Percentiles rank a stretch among this genome's conserved stretches.
Evolutionary conservation across 2,113 vertebrate genomes (phyloP).

Genomic region (Desmodus rotundus): DNA sequence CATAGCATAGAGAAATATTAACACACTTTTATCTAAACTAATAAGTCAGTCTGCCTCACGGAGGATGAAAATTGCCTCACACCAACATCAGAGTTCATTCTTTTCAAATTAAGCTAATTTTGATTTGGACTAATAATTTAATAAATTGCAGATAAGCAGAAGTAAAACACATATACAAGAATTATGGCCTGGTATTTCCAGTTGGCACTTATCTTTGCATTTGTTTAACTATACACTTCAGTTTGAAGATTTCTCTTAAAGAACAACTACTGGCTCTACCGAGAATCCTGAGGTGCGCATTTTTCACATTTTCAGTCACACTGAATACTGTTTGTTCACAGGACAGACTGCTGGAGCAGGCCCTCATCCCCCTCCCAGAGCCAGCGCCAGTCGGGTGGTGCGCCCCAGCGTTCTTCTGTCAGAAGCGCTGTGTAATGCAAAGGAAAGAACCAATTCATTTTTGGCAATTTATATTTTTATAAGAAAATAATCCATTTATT

Average conservation of each 20-base stretch:
- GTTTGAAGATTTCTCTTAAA: background rate
- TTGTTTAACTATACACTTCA: background rate
- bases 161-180: background rate
- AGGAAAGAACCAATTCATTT: background rate
- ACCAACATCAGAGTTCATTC: background rate
- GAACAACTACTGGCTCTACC: background rate
- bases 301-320: background rate
- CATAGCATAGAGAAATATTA: background rate
- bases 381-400: background rate
- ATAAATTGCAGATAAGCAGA: background rate
- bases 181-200: background rate
- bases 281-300: background rate
- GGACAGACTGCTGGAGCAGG: background rate
- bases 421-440: background rate
- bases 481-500: background rate
- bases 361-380: background rate
- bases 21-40: background rate
- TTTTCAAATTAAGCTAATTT: background rate
- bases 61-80: background rate
- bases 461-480: background rate
- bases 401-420: background rate
- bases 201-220: background rate
- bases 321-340: background rate
- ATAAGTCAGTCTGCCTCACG: background rate
- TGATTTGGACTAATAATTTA: background rate